phyloP scores from a whole-genome alignment of 2,113 vertebrate species.

The Colaptes auratus region DNA sequence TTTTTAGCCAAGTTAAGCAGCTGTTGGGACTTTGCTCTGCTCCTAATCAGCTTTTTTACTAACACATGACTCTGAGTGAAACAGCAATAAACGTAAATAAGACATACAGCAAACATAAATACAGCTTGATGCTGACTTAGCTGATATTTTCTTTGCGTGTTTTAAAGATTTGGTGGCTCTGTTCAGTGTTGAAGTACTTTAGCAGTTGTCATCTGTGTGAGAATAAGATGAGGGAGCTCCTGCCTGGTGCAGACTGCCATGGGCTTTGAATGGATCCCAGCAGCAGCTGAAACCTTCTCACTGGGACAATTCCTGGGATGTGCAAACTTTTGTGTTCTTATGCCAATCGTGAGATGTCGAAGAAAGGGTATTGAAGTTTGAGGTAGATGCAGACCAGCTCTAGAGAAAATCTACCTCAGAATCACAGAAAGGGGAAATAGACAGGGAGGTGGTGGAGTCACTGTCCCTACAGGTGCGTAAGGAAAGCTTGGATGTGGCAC shows the following conservation, averaged over 20 bases:
- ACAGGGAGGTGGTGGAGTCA: no score
- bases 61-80: neutral
- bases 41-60: neutral
- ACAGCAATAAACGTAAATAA: neutral
- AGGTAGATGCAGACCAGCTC: neutral
- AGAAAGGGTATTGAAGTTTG: neutral
- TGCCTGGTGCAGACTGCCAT: neutral
- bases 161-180: neutral
- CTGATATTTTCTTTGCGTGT: neutral
- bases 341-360: neutral
- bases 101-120: neutral
- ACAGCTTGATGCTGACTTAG: neutral
- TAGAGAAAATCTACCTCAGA: neutral
- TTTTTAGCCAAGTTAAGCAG: conserved; percentile 36
- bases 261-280: neutral
- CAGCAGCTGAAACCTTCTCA: neutral
- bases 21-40: neutral
- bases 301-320: neutral
- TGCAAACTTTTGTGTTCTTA: neutral
- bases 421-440: no score
- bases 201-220: neutral
- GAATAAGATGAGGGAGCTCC: neutral
- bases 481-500: no score
- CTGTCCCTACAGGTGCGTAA: no score
- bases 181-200: neutral